Base-by-base conservation (phyloP, 2,888 invertebrate species). In the Apoda limacodes region DNA sequence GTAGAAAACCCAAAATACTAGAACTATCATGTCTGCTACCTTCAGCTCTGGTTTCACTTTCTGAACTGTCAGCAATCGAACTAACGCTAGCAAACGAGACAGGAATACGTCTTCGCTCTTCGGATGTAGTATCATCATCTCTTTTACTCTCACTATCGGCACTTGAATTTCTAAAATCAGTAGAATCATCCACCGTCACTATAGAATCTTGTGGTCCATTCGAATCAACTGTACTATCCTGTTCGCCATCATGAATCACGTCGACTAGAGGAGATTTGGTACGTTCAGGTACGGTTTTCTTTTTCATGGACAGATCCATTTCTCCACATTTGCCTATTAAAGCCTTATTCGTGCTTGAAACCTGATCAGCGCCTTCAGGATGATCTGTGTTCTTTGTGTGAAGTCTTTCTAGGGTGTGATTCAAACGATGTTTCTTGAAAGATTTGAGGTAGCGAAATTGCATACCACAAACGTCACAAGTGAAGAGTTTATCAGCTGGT, bases 401-500 rank as follows among this genome's bases (percentile, higher is more conserved):
- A 32, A 93, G 80, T 40, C 92, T 85, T 60, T 93, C 93, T 20
- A 93, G 65, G 0, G 93, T 92, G 62, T 94, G 93, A 55, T 93
- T 94, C 33, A 93, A 83, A 13, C 93, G 85, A 58, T 93, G 93
- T 64, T 94, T 93, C 64, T 93, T 93, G 68, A 94, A 93, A 1
- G 93, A 93, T 56, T 93, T 93, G 27, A 93, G 83, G 64, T 93
- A 93, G 43, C 93, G 84, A 44, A 93, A 94, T 62, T 93, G 93
- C 93, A 93, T 93, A 37, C 93, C 93, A 64, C 93, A 94, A 2
- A 93, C 92, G 57, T 93, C 93, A 59, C 93, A 94, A 11, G 93
- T 93, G 71, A 93, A 94, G 10, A 93, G 84, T 64, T 93, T 93
- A 64, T 93, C 93, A 13, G 93, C 93, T 2, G 93, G 93, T 24